Base-by-base conservation (phyloP, 2,888 invertebrate genomes). In the Spialia ferax region DNA sequence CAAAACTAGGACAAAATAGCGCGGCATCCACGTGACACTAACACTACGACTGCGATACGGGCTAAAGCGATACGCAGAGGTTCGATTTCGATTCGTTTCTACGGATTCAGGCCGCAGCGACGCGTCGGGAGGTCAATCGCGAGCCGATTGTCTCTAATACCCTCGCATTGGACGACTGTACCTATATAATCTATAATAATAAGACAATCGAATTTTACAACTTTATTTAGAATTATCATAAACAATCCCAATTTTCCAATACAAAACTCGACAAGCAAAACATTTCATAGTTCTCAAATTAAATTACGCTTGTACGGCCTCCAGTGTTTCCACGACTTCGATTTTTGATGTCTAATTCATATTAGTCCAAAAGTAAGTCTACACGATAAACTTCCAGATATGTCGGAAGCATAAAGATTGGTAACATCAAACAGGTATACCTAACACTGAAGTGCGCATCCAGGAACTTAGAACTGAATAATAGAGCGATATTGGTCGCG, bases 101-200 rank as follows among this genome's bases (percentile, higher is more conserved):
- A 72, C 69, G 72, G 72, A 65, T 72, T 72, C 72, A 55, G 66
- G 66, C 63, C 63, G 45, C 38, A 65, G 64, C 48, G 11, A 48
- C 48, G 42, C 29, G 50, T 10, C 57, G 65, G 13, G 66, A 66
- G 66, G 66, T 66, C 54, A 60, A 66, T 60, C 54, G 52, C 50
- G 65, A 65, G 59, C 38, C 54, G 66, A 66, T 66, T 60, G 66
- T 29, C 66, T 60, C 54, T 66, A 66, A 66, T 66, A 54, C 65
- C 65, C 59, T 38, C 32, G 11, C 32, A 13, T 20, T 55, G 29
- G 26, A 15, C 48, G 29, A 29, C 20, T 29, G 61, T 29, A 15
- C 13, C 48, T 45, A 48, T 13, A 32, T 32, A n/a, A n/a, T n/a
- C n/a, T n/a, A n/a, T 42, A 15, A 15, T 32, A 50, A 61, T 45